Base-by-base conservation (phyloP, 2,888 invertebrate species). In the Drosophila neotestacea region DNA sequence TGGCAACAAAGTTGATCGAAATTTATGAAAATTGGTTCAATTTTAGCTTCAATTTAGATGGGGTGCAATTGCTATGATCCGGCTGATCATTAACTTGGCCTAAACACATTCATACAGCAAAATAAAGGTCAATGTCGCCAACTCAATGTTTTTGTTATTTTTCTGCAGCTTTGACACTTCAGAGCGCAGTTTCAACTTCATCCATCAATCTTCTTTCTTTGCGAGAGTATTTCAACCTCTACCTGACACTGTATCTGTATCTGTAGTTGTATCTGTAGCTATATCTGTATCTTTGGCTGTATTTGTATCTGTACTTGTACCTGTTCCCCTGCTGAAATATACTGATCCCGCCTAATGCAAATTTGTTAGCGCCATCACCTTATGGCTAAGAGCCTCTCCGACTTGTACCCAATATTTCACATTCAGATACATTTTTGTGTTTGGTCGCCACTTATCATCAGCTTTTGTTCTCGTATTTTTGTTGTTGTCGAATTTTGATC, bases 101-200 rank as follows among this genome's bases (percentile, higher is more conserved):
- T 52, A 50, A 60, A 39, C 39, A 46, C 42, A 44, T 16, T 11
- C 28, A 44, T 27, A 44, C 38, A 13, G 2, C 36, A 46, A 85
- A 85, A 85, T 87, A 85, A 85, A 85, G 84, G 84, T 87, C 84
- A 87, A 85, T 85, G 84, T 74, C 83, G 39, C 51, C 67, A 51
- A 4, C 58, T 69, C 66, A 66, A 76, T 74, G 73, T 58, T 73
- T 48, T 27, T 22, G 22, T 22, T 22, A 3, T 28, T 28, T 16
- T n/a, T 52, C 52, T 50, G 60, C 69, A 62, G 70, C 81, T 75
- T 80, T 84, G 84, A 87, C 84, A 84, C 84, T 80, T 79, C 63
- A 62, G 41, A 63, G 51, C 67, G 27, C 68, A 61, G 61, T 58
- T 69, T 60, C 63, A 66, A 52, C 72, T 56, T 55, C 66, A 80